Evolutionary conservation across 2,888 invertebrate genomes (phyloP).

Genomic region (Cataglyphis livida): DNA sequence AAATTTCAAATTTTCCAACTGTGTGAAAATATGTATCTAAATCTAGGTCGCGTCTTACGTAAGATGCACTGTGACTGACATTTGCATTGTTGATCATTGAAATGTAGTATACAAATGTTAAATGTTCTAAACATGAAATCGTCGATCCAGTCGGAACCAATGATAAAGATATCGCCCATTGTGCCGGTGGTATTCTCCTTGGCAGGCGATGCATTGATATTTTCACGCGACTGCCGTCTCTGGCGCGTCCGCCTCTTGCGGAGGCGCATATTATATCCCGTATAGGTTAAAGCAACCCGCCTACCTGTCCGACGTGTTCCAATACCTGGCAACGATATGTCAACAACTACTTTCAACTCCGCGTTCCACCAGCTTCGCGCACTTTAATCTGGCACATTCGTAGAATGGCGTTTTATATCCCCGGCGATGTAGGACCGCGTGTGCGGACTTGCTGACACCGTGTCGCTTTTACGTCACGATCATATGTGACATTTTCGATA

Average conservation of each 20-base stretch:
- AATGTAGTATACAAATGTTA: background rate
- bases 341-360: conserved; percentile 83
- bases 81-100: conserved; percentile 19
- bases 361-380: conserved; percentile 58
- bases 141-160: too few relatives aligned
- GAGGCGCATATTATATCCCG: conserved; percentile 84
- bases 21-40: background rate
- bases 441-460: conserved; percentile 43
- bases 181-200: background rate
- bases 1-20: too few relatives aligned
- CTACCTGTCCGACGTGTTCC: conserved; percentile 80
- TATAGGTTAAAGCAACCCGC: conserved; percentile 82
- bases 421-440: conserved; percentile 23
- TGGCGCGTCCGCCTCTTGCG: conserved; percentile 50
- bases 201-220: conserved; percentile 44
- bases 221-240: conserved; percentile 46
- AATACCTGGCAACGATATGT: conserved; percentile 82
- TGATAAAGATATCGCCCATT: background rate
- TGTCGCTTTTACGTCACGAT: conserved; percentile 45
- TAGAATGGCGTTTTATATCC: conserved; percentile 36
- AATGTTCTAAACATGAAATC: background rate
- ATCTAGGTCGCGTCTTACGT: conserved; percentile 27
- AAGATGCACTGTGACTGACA: conserved; percentile 4
- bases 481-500: conserved; percentile 1
- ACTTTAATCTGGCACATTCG: conserved; percentile 63